phyloP scores from a whole-genome alignment of 2,113 vertebrate species.

The Nasalis larvatus region DNA sequence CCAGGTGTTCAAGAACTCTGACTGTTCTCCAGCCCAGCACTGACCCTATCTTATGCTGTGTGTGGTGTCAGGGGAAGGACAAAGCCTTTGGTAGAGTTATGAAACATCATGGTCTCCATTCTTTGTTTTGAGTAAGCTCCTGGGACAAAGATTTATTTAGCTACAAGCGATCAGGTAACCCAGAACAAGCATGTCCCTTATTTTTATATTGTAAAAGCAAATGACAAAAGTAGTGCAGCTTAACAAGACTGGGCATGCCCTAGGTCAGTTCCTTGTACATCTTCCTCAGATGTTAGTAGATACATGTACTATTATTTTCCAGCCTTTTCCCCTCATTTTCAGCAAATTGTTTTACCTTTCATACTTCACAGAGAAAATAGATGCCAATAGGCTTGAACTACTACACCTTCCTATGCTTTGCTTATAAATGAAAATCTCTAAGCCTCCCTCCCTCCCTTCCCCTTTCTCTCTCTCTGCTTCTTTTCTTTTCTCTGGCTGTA shows the following conservation, averaged over 20 bases:
- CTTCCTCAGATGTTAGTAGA: not conserved
- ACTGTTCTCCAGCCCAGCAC: not conserved
- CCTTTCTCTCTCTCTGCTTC: too few relatives aligned
- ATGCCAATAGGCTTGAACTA: not conserved
- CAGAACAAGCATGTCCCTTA: not conserved
- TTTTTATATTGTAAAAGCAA: not conserved
- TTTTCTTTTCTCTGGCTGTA: not conserved
- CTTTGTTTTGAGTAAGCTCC: constrained; percentile 28
- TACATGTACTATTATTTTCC: not conserved
- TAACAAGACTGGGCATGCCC: not conserved
- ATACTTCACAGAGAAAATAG: not conserved
- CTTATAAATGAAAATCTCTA: not conserved
- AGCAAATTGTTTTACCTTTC: not conserved
- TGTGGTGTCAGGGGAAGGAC: not conserved
- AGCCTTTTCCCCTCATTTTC: not conserved
- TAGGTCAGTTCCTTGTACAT: not conserved
- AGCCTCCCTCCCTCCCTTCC: not conserved
- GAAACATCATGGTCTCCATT: not conserved
- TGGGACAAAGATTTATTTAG: not conserved
- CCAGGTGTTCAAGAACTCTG: not conserved
- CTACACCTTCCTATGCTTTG: not conserved
- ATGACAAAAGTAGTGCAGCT: not conserved
- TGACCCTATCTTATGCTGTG: not conserved
- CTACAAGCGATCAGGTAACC: constrained; percentile 1
- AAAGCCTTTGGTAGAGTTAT: not conserved